Evolutionary conservation across 1,140 invertebrate species (phyloP).

Genomic region (Copidosoma floridanum): DNA sequence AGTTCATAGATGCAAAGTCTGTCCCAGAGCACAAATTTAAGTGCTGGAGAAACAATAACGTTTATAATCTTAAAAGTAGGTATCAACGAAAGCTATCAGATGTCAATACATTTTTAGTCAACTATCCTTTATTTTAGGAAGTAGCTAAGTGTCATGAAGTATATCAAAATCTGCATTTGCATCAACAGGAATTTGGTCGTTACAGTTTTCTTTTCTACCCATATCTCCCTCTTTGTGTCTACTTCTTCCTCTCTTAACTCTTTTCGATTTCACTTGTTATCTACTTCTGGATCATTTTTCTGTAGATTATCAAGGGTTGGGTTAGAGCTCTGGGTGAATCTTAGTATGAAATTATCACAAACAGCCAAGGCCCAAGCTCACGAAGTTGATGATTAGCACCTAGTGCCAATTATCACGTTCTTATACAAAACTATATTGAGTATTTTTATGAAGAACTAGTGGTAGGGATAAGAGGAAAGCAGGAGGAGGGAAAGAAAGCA

Average conservation of each 20-base stretch:
- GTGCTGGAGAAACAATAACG: not conserved
- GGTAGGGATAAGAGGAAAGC: too few relatives aligned
- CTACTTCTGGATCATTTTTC: too few relatives aligned
- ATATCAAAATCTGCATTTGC: slow-evolving; percentile 51
- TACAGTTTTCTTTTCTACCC: not conserved
- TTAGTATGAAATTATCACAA: too few relatives aligned
- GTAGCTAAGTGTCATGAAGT: slow-evolving; percentile 51
- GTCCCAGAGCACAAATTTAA: not conserved
- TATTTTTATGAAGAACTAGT: too few relatives aligned
- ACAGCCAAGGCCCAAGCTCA: too few relatives aligned
- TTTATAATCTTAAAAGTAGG: not conserved
- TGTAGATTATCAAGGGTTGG: slow-evolving; percentile 37
- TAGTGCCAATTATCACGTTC: too few relatives aligned
- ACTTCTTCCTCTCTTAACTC: not conserved
- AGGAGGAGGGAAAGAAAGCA: too few relatives aligned
- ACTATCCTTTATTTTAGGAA: slow-evolving; percentile 57
- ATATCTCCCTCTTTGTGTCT: slow-evolving; percentile 15
- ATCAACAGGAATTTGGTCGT: slow-evolving; percentile 55
- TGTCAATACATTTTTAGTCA: slow-evolving; percentile 45
- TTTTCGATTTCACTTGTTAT: too few relatives aligned
- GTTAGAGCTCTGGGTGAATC: not conserved
- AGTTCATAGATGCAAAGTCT: too few relatives aligned
- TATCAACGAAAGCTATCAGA: slow-evolving; percentile 5
- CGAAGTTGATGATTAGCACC: too few relatives aligned
- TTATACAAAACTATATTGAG: too few relatives aligned